Conservation (phyloP, 2,113 vertebrate genomes). For the Furnarius figulus region DNA sequence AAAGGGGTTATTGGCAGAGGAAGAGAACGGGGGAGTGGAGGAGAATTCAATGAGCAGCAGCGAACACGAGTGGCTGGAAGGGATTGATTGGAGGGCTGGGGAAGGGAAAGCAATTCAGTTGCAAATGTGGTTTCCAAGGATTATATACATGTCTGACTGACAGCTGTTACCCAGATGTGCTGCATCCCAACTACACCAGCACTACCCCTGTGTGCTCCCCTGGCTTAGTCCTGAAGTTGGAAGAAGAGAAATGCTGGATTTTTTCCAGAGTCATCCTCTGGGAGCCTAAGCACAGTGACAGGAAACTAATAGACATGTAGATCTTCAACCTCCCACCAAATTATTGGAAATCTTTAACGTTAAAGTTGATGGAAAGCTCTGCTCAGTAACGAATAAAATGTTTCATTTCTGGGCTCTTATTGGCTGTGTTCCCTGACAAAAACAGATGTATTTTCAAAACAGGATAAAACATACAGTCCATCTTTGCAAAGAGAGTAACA, state of each 20-base stretch:
- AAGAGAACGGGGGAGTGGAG: background rate
- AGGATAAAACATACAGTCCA: constrained; percentile 55
- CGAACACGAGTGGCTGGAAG: background rate
- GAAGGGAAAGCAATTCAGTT: too few species aligned
- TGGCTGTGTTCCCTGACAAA: constrained; percentile 62
- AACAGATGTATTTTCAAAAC: constrained; percentile 60
- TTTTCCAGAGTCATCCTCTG: background rate
- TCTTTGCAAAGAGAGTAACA: constrained; percentile 34
- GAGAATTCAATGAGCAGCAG: background rate
- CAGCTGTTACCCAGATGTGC: background rate
- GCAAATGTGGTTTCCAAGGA: background rate
- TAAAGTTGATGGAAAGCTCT: constrained; percentile 59
- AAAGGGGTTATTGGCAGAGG: background rate
- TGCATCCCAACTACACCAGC: background rate
- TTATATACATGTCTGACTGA: background rate
- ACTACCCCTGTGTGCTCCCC: background rate
- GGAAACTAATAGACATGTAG: constrained; percentile 45
- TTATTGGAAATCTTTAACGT: constrained; percentile 62
- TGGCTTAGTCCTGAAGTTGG: background rate
- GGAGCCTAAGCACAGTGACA: background rate
- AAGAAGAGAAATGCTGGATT: background rate
- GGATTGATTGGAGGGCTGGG: background rate
- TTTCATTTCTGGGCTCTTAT: constrained; percentile 32
- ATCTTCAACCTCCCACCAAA: constrained; percentile 46
- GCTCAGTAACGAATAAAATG: constrained; percentile 39